phyloP scores from a whole-genome alignment of 1,140 invertebrate genomes.

The Cryptotermes secundus region DNA sequence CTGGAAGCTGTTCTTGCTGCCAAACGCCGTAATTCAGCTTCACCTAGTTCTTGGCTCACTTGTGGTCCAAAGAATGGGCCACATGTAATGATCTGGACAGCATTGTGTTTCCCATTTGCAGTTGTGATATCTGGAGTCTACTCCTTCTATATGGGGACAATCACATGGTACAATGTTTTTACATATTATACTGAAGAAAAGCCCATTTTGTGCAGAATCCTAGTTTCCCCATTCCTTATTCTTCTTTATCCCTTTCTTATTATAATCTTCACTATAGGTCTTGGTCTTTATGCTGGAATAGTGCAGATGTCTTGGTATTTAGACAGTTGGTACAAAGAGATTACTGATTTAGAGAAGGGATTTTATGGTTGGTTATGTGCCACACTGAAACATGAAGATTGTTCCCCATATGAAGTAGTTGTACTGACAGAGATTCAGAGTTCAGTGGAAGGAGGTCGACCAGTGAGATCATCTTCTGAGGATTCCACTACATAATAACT shows the following conservation, averaged over 20 bases:
- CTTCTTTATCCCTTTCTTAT: conserved; percentile 71
- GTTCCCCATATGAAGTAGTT: conserved; percentile 66
- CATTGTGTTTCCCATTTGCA: conserved; percentile 66
- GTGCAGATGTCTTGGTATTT: conserved; percentile 68
- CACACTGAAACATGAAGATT: conserved; percentile 65
- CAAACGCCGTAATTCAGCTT: conserved; percentile 40
- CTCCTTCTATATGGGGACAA: conserved; percentile 72
- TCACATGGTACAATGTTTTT: conserved; percentile 77
- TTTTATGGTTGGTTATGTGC: conserved; percentile 78
- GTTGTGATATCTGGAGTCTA: conserved; percentile 62
- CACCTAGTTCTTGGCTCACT: conserved; percentile 7
- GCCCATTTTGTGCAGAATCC: conserved; percentile 58
- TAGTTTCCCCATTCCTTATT: conserved; percentile 67
- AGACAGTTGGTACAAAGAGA: conserved; percentile 66
- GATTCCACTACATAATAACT: conserved; percentile 29
- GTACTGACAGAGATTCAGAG: conserved; percentile 37
- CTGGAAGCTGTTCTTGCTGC: conserved; percentile 63
- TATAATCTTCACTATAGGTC: conserved; percentile 60
- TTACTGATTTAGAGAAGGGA: conserved; percentile 74
- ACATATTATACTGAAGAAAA: conserved; percentile 69
- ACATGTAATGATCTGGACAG: conserved; percentile 65
- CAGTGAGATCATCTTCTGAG: conserved; percentile 32
- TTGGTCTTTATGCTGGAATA: conserved; percentile 67
- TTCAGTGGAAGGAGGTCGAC: neutral
- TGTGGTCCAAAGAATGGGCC: conserved; percentile 52